These are phyloP conservation scores for Acronicta psi DNA, from an alignment of 2,888 invertebrate species.

Conservation along the genomic window DNA sequence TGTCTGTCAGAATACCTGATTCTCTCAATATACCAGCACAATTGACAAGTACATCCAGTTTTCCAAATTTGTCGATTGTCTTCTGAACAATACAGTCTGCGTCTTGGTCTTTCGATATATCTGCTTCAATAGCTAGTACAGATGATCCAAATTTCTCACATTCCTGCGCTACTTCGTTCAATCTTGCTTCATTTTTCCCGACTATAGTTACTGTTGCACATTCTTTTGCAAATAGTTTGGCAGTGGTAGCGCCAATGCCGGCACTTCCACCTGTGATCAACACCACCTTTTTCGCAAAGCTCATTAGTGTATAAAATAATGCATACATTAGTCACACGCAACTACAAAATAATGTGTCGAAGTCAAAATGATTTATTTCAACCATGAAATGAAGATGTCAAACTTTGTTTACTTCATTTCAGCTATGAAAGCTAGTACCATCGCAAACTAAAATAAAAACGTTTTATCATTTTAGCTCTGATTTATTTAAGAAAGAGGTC, in stretches of 20 bases:
- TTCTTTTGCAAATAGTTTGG: conserved; percentile 63
- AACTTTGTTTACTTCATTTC: no score
- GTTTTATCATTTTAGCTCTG: no score
- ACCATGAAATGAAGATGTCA: no score
- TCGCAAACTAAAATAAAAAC: no score
- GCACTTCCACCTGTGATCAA: conserved; percentile 68
- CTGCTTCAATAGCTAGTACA: conserved; percentile 33
- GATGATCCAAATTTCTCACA: conserved; percentile 47
- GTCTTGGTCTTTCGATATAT: conserved; percentile 34
- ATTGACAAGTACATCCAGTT: conserved; percentile 44
- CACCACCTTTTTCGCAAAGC: conserved; percentile 67
- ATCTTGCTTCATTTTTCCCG: conserved; percentile 63
- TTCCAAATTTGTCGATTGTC: conserved; percentile 37
- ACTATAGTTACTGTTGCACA: conserved; percentile 65
- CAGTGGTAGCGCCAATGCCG: conserved; percentile 68
- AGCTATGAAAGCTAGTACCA: no score
- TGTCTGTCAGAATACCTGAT: conserved; percentile 24
- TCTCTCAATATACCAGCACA: conserved; percentile 21
- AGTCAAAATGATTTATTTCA: no score
- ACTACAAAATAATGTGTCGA: neutral
- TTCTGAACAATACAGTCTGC: conserved; percentile 16
- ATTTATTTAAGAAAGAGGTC: no score
- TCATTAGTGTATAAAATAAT: no score
- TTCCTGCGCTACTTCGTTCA: conserved; percentile 53
- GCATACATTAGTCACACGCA: no score